Conservation (phyloP, 2,888 invertebrate genomes). For the Hoplodrina ambigua region DNA sequence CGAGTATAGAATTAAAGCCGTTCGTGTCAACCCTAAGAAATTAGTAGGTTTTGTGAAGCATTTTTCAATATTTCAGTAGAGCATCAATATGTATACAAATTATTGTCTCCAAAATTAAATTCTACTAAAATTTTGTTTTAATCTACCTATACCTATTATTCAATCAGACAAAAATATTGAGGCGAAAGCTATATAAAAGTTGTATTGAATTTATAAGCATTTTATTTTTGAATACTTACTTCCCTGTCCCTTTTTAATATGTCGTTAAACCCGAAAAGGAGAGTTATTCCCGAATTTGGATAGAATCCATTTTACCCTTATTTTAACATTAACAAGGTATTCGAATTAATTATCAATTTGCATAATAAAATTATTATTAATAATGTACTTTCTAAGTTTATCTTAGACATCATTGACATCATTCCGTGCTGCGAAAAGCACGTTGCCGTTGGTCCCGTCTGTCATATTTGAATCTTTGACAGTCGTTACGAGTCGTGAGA, state of each 20-base stretch:
- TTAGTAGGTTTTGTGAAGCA: slow-evolving; percentile 55
- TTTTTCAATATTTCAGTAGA: slow-evolving; percentile 47
- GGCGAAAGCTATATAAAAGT: not conserved
- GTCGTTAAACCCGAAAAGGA: slow-evolving; percentile 10
- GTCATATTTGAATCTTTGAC: too few relatives aligned
- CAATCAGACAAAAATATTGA: not conserved
- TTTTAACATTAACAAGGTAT: slow-evolving; percentile 18
- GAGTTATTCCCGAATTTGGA: not conserved
- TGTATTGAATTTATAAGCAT: not conserved
- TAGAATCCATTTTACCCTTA: slow-evolving; percentile 14
- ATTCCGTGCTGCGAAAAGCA: too few relatives aligned
- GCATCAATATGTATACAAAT: not conserved
- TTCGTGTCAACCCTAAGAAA: slow-evolving; percentile 68
- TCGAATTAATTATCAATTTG: slow-evolving; percentile 19
- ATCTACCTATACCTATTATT: not conserved
- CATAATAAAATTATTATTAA: slow-evolving; percentile 3
- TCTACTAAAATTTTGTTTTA: not conserved
- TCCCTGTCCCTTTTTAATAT: not conserved
- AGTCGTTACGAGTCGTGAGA: too few relatives aligned
- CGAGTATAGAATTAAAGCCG: slow-evolving; percentile 80
- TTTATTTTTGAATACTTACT: not conserved
- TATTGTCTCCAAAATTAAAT: slow-evolving; percentile 14
- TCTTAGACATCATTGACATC: too few relatives aligned
- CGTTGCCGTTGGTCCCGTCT: too few relatives aligned
- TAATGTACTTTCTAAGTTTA: too few relatives aligned